Evolutionary conservation across 2,888 invertebrate genomes (phyloP).

Genomic region (Drosophila anceps): DNA sequence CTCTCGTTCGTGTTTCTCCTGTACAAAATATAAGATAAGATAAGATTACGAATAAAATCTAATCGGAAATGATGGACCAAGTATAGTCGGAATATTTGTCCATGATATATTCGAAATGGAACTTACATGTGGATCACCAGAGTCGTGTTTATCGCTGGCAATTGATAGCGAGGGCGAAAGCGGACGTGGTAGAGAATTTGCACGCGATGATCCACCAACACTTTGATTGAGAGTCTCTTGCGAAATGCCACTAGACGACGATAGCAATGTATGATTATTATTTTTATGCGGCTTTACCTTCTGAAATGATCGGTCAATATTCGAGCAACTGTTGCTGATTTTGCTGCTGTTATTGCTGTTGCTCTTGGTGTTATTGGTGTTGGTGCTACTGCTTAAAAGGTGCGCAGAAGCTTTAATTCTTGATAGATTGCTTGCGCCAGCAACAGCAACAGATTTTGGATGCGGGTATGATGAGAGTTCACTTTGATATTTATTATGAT

Average conservation of each 20-base stretch:
- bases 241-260: constrained; percentile 88
- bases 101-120: background rate
- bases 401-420: constrained; percentile 34
- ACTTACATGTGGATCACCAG: constrained; percentile 90
- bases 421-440: constrained; percentile 21
- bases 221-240: constrained; percentile 88
- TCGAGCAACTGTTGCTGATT: constrained; percentile 27
- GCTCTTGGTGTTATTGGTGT: background rate
- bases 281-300: constrained; percentile 35
- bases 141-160: constrained; percentile 94
- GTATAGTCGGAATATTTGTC: background rate
- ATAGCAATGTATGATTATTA: constrained; percentile 83
- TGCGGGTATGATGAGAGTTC: constrained; percentile 35
- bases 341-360: constrained; percentile 33
- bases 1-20: constrained; percentile 97
- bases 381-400: constrained; percentile 30
- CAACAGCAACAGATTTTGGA: constrained; percentile 28
- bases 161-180: constrained; percentile 96
- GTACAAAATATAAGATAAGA: constrained; percentile 12
- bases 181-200: constrained; percentile 91
- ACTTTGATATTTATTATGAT: constrained; percentile 31
- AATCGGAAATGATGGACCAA: background rate
- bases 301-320: constrained; percentile 29
- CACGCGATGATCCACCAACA: constrained; percentile 87
- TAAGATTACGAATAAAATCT: background rate